These are phyloP conservation scores for Dasysyrphus tricinctus DNA, from an alignment of 2,888 invertebrate genomes.

Conservation along the genomic window DNA sequence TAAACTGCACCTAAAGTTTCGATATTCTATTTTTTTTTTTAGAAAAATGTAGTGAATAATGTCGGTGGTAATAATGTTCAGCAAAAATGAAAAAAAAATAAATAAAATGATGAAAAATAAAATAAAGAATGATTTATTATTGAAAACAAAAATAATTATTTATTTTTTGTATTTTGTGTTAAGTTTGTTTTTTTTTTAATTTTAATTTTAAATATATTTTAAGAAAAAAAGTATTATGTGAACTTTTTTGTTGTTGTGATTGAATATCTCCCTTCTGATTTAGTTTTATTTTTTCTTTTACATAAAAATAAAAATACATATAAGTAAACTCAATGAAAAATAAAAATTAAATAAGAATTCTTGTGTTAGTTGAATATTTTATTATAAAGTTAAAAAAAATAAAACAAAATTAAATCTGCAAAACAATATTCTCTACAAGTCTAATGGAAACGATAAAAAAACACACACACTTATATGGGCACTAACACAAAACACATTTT, in stretches of 20 bases:
- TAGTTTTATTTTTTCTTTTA: constrained; percentile 8
- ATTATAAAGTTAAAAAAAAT: constrained; percentile 5
- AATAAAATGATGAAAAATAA: constrained; percentile 1
- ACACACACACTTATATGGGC: constrained; percentile 81
- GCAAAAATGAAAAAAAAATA: constrained; percentile 36
- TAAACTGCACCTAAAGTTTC: constrained; percentile 49
- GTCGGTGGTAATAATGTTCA: constrained; percentile 17
- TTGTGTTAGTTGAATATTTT: constrained; percentile 64
- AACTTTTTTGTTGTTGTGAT: constrained; percentile 76
- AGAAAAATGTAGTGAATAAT: constrained; percentile 28
- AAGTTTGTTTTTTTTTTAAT: constrained; percentile 20
- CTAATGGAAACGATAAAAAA: constrained; percentile 7
- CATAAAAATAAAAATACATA: constrained; percentile 11
- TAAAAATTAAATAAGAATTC: constrained; percentile 47
- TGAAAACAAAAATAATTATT: constrained; percentile 8
- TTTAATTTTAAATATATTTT: constrained; percentile 19
- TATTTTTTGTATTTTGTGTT: constrained; percentile 65
- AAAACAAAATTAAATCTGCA: constrained; percentile 25
- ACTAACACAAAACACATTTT: constrained; percentile 84
- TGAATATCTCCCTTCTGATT: constrained; percentile 66
- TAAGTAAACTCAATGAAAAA: constrained; percentile 48
- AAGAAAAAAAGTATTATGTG: constrained; percentile 68
- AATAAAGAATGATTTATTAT: constrained; percentile 21
- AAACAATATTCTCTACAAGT: constrained; percentile 20
- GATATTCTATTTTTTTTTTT: constrained; percentile 25